Evolutionary conservation across 2,888 invertebrate genomes (phyloP), one percentile per base, ranked within the genome.

Genomic region (Eucera pruinosa): DNA sequence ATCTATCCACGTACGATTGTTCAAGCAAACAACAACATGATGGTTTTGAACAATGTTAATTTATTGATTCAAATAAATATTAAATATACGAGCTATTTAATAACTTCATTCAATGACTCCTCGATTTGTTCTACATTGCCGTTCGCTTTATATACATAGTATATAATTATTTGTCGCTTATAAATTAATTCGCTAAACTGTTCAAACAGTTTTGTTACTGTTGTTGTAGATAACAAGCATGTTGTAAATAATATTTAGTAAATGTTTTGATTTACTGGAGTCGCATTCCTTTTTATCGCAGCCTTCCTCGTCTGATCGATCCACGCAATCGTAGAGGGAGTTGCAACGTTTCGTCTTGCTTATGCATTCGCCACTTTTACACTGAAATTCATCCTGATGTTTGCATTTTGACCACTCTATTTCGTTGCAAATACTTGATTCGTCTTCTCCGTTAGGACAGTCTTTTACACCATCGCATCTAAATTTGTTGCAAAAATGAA

Each of bases 381-480:
- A 95, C 52, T 89, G 90, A 76, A 95, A 95, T 70, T 94, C 89
- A 6, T 92, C 90, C 0, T 87, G 71, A 0, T 60, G 25, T 0
- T 89, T 84, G 81, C 95, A 95, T 1, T 47, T 65, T 0, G 54
- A 65, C 7, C 84, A 79, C 30, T 73, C 70, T 13, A 77, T 60
- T 61, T 69, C 54, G 7, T 57, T 45, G 86, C 95, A 95, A 85
- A 94, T 94, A 0, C 91, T 91, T 5, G 91, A 89, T 81, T 95
- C 95, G 77, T 95, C 95, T 72, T 95, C 95, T 0, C 93, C 94
- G 74, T 91, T 88, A 0, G 89, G 86, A 82, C 95, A 95, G 78
- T 95, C 94, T 11, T 80, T 74, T 1, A 88, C 88, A 0, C 93
- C 94, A 86, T 95, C 93, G 83, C 95, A 95, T 11, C 91, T 90